These are phyloP conservation scores for Lerista edwardsae DNA, from an alignment of 2,797 vertebrate genomes.

Conservation along the genomic window DNA sequence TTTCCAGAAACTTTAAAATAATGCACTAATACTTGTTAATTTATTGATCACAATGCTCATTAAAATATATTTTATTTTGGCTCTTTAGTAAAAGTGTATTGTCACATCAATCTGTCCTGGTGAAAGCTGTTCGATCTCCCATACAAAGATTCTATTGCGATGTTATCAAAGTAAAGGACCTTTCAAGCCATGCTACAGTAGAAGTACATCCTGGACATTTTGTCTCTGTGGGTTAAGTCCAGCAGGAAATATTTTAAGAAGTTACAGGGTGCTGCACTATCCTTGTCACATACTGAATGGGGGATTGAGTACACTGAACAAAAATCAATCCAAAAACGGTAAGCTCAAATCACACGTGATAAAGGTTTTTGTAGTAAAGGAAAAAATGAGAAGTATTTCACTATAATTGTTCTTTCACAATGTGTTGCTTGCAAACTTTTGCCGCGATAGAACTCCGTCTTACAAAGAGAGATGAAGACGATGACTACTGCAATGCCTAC, in stretches of 20 bases:
- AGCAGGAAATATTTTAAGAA: conserved; percentile 39
- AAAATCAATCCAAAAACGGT: conserved; percentile 25
- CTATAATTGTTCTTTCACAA: background rate
- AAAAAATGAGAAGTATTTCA: background rate
- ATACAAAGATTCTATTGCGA: background rate
- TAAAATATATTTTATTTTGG: background rate
- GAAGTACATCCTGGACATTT: conserved; percentile 13
- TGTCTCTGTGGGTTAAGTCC: background rate
- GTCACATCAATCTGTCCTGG: background rate
- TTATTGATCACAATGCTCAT: background rate
- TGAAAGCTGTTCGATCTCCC: background rate
- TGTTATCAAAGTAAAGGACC: conserved; percentile 7
- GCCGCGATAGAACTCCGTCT: background rate
- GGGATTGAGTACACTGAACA: background rate
- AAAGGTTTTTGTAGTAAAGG: conserved; percentile 5
- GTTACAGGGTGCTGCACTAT: background rate
- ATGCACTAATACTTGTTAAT: background rate
- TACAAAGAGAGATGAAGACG: background rate
- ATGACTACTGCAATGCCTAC: background rate
- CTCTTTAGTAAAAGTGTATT: background rate
- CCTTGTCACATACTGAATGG: background rate
- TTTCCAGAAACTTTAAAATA: background rate
- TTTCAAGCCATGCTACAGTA: conserved; percentile 25
- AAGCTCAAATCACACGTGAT: conserved; percentile 23
- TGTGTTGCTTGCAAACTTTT: background rate